Conservation (phyloP, 2,888 invertebrate species). For the Meiosimyza decipiens region DNA sequence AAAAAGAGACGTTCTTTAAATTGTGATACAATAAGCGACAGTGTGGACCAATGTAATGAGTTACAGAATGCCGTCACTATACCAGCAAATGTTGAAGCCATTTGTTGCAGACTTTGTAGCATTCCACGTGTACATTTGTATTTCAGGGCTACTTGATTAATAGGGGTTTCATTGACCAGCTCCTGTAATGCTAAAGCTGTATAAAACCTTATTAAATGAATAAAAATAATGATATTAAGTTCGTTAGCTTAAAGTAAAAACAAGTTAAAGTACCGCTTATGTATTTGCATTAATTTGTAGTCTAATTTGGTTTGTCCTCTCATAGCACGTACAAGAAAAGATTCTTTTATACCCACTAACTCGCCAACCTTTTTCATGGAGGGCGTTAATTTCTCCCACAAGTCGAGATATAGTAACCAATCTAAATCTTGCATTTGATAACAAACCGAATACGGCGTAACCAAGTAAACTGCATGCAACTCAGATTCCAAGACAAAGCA, state of each 20-base stretch:
- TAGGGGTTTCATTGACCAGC: slow-evolving; percentile 88
- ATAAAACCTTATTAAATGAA: slow-evolving; percentile 74
- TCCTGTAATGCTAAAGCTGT: slow-evolving; percentile 92
- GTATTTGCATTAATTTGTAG: slow-evolving; percentile 71
- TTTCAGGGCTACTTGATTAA: slow-evolving; percentile 83
- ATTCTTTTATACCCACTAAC: slow-evolving; percentile 88
- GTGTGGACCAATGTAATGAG: slow-evolving; percentile 90
- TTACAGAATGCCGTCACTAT: slow-evolving; percentile 97
- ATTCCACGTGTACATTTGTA: slow-evolving; percentile 90
- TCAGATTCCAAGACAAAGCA: slow-evolving; percentile 94
- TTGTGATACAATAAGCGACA: slow-evolving; percentile 89
- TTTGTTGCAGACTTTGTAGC: slow-evolving; percentile 93
- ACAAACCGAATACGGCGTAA: slow-evolving; percentile 91
- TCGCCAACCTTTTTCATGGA: slow-evolving; percentile 89
- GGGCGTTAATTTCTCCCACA: slow-evolving; percentile 84
- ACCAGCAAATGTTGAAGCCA: slow-evolving; percentile 95
- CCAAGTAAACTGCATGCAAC: slow-evolving; percentile 93
- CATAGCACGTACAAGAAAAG: slow-evolving; percentile 83
- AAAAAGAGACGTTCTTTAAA: slow-evolving; percentile 95
- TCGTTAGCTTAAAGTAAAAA: neutral
- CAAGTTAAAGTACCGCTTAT: slow-evolving; percentile 71
- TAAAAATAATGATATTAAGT: neutral
- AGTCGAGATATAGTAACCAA: slow-evolving; percentile 80
- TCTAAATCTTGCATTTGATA: slow-evolving; percentile 82
- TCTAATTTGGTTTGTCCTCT: slow-evolving; percentile 74